Evolutionary conservation across 2,888 invertebrate species (phyloP).

Genomic region (Drosophila anceps): DNA sequence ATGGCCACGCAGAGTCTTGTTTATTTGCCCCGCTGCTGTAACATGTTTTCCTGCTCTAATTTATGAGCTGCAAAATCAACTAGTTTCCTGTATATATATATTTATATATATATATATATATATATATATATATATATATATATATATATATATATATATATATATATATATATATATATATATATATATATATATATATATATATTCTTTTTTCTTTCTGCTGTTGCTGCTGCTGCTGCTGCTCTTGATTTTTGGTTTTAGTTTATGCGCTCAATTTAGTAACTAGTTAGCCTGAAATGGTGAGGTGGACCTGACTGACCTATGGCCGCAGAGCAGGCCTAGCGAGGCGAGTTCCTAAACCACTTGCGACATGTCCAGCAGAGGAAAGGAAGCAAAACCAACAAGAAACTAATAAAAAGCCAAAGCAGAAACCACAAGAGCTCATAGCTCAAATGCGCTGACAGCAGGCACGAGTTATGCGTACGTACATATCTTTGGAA

Average conservation of each 20-base stretch:
- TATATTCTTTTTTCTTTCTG: conserved; percentile 22
- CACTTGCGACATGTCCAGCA: conserved; percentile 54
- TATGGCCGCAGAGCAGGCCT: conserved; percentile 41
- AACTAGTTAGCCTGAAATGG: conserved; percentile 74
- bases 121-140: conserved; percentile 32
- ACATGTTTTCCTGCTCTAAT: conserved; percentile 65
- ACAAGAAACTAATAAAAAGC: conserved; percentile 78
- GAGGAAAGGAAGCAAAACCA: conserved; percentile 30
- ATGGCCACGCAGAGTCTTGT: conserved; percentile 36
- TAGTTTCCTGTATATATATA: conserved; percentile 50
- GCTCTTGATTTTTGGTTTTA: conserved; percentile 58
- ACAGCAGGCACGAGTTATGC: conserved; percentile 80
- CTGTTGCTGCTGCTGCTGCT: background rate
- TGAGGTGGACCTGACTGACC: conserved; percentile 9
- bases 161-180: conserved; percentile 34
- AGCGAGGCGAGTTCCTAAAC: conserved; percentile 39
- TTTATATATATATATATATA: conserved; percentile 33
- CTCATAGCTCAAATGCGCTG: conserved; percentile 79
- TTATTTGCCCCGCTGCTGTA: conserved; percentile 49
- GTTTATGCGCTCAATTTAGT: conserved; percentile 78
- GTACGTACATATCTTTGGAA: conserved; percentile 54
- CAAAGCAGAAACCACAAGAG: conserved; percentile 73
- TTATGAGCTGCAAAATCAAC: conserved; percentile 63
- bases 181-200: conserved; percentile 32
- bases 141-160: conserved; percentile 31